Percentiles rank a stretch among this genome's conserved stretches.
Evolutionary conservation across 2,797 vertebrate species (phyloP).

Genomic region (Telmatherina bonti): DNA sequence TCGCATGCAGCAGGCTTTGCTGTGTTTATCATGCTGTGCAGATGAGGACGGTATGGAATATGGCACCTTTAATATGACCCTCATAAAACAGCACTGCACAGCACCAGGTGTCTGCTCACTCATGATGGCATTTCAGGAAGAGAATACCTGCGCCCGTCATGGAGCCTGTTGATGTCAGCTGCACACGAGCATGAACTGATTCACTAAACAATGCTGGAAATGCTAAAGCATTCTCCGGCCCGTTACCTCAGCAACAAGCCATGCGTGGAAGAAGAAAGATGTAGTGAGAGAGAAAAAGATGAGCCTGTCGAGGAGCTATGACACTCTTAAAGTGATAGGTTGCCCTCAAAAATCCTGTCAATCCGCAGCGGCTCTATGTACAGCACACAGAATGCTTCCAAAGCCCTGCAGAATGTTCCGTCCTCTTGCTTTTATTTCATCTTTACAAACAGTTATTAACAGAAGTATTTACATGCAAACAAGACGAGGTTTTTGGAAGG

Average conservation of each 20-base stretch:
- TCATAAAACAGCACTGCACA: constrained; percentile 5
- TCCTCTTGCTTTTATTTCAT: background rate
- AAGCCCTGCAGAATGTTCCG: background rate
- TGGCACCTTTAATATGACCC: constrained; percentile 6
- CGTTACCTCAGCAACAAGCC: constrained; percentile 82
- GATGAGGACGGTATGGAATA: background rate
- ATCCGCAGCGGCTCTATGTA: background rate
- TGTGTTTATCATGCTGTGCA: background rate
- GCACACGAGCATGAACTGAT: constrained; percentile 61
- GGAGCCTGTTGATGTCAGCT: constrained; percentile 54
- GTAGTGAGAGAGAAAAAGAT: constrained; percentile 66
- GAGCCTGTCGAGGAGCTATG: constrained; percentile 63
- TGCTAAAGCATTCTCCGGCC: constrained; percentile 63
- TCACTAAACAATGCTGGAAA: constrained; percentile 64
- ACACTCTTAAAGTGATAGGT: constrained; percentile 74
- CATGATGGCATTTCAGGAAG: constrained; percentile 29
- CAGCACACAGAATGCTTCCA: background rate
- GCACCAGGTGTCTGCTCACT: constrained; percentile 37
- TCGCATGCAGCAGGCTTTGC: background rate
- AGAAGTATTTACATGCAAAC: too few species aligned
- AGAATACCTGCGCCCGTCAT: constrained; percentile 44
- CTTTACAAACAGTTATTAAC: too few species aligned
- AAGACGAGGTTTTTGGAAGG: too few species aligned
- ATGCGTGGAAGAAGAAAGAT: constrained; percentile 70
- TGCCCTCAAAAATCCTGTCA: constrained; percentile 43